These are phyloP conservation scores for Dicerorhinus sumatrensis DNA, from an alignment of 2,113 vertebrate species.

Conservation along the genomic window DNA sequence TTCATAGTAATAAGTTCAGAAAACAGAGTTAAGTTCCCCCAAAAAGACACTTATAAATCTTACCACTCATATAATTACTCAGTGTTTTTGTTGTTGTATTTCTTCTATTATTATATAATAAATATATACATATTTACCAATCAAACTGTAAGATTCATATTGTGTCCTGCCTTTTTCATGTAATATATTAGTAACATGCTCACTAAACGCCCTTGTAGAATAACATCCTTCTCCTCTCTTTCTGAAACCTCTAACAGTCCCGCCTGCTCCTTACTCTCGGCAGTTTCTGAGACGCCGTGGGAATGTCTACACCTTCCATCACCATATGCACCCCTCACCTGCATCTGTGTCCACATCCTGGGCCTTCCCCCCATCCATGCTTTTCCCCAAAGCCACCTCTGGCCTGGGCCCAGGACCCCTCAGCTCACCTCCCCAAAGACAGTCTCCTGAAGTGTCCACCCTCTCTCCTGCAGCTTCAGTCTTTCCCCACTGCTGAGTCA, in stretches of 20 bases:
- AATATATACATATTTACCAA: not conserved
- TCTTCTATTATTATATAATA: not conserved
- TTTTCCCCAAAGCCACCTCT: not conserved
- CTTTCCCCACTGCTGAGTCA: not conserved
- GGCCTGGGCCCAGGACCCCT: not conserved
- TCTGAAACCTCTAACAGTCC: not conserved
- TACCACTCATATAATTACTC: not conserved
- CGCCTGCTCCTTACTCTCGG: not conserved
- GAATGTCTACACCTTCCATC: too few species aligned
- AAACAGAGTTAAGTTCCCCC: not conserved
- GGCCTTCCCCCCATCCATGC: not conserved
- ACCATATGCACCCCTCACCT: not conserved
- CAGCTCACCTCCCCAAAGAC: not conserved
- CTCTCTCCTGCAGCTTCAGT: not conserved
- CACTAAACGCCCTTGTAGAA: not conserved
- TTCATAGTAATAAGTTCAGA: not conserved
- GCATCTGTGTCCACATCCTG: not conserved
- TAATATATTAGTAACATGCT: too few species aligned
- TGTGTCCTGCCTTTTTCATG: not conserved
- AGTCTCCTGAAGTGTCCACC: too few species aligned
- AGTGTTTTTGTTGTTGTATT: not conserved
- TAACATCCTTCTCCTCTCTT: not conserved
- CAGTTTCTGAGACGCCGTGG: not conserved
- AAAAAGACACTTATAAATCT: not conserved
- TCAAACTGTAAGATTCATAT: not conserved